phyloP scores from a whole-genome alignment of 2,113 vertebrate species.

The Vicugna pacos region DNA sequence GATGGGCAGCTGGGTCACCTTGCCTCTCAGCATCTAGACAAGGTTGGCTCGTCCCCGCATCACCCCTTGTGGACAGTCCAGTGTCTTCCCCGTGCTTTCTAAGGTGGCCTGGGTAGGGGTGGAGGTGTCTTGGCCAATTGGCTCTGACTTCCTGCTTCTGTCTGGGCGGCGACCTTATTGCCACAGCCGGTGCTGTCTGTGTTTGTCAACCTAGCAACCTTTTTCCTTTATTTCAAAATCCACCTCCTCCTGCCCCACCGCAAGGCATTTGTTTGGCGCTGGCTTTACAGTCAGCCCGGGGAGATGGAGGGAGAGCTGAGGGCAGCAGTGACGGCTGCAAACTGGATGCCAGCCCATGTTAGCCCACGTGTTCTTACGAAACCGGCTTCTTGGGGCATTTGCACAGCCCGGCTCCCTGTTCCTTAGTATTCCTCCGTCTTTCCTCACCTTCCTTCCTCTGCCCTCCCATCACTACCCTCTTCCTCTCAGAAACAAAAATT shows the following conservation, averaged over 20 bases:
- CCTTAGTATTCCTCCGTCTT: not conserved
- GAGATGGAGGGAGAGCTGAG: not conserved
- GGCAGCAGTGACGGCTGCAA: not conserved
- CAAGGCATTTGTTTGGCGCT: not conserved
- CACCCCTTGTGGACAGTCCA: not conserved
- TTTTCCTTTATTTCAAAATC: conserved; percentile 53
- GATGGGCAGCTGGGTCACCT: not conserved
- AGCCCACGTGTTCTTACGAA: not conserved
- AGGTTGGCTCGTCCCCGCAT: not conserved
- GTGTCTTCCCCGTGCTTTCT: not conserved
- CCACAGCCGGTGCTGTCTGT: not conserved
- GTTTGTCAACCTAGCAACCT: not conserved
- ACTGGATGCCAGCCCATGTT: not conserved
- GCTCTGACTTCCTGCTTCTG: not conserved
- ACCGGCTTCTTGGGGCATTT: fast-evolving
- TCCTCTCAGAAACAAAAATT: not conserved
- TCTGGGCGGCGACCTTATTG: not conserved
- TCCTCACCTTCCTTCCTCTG: not conserved
- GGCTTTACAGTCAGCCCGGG: not conserved
- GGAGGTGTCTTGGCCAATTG: not conserved
- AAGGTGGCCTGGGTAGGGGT: not conserved
- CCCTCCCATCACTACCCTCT: not conserved
- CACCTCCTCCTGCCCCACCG: fast-evolving
- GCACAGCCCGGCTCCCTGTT: not conserved
- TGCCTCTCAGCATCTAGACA: not conserved